Base-by-base conservation (phyloP, 2,888 invertebrate species). In the Cerceris ruficornis region DNA sequence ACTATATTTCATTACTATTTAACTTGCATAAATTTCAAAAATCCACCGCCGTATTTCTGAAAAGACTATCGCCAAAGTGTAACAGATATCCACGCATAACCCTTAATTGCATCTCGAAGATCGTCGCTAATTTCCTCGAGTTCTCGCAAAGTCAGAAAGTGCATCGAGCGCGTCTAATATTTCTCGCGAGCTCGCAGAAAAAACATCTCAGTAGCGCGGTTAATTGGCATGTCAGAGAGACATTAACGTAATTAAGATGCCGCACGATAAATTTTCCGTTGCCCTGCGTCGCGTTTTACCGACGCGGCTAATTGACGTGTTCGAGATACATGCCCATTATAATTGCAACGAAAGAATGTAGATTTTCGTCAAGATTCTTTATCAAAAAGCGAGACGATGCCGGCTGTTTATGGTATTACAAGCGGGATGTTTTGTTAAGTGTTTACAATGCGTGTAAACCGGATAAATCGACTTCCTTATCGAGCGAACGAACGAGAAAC, bases 241-340 rank as follows among this genome's bases (percentile, higher is more conserved):
- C 39, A 58, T 46, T 70, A 50, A 67, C 70, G 61, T 62, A 69
- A 43, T 62, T 55, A 58, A 75, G 77, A 77, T 77, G 52, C 66
- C n/a, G 49, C 1, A 43, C 49, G 75, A 75, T 77, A 65, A 77
- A 67, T 67, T 77, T 77, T 75, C 66, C 62, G 46, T 8, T 60
- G 39, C 39, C 43, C 39, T 49, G 52, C 49, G 50, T 65, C 74
- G 69, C 50, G 65, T 8, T 61, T 69, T 43, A 55, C 55, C 39
- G 14, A 11, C 55, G 43, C 6, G 52, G 15, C 41, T 73, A 72
- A 76, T 73, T 67, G 76, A 69, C 74, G 59, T 55, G 17, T 17
- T 7, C 55, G 42, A 42, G 14, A 59, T 43, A 58, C 14, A 61
- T 11, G 65, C 28, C 11, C 43, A 8, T 46, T 8, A 46, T 13